Percentiles rank a stretch among this genome's conserved stretches.
Evolutionary conservation across 2,888 invertebrate species (phyloP).

Genomic region (Euphydryas editha): DNA sequence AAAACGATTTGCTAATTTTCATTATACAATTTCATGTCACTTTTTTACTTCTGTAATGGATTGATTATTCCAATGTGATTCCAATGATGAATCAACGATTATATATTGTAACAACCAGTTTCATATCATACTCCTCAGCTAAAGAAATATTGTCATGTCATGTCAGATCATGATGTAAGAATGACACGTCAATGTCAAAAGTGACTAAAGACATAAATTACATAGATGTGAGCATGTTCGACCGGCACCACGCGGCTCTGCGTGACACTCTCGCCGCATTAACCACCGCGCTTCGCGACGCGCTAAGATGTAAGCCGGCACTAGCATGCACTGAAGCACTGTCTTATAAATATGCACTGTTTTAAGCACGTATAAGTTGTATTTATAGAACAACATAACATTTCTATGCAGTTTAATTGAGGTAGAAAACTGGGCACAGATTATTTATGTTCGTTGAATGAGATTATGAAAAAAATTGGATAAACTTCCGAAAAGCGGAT

Average conservation of each 20-base stretch:
- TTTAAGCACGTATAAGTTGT: background rate
- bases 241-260: slow-evolving; percentile 84
- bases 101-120: too few species aligned
- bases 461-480: too few species aligned
- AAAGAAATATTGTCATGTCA: too few species aligned
- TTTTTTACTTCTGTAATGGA: too few species aligned
- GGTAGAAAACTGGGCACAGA: background rate
- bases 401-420: background rate
- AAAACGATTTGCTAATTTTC: too few species aligned
- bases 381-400: background rate
- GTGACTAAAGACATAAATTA: slow-evolving; percentile 4
- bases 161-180: background rate
- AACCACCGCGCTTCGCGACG: slow-evolving; percentile 86
- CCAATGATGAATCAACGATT: too few species aligned
- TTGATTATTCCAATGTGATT: too few species aligned
- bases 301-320: slow-evolving; percentile 85
- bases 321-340: slow-evolving; percentile 46
- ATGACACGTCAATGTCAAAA: background rate
- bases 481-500: too few species aligned
- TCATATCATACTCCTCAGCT: too few species aligned
- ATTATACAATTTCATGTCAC: too few species aligned
- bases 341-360: slow-evolving; percentile 15
- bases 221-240: slow-evolving; percentile 82
- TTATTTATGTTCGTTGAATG: too few species aligned
- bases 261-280: slow-evolving; percentile 85